Evolutionary conservation across 2,888 invertebrate genomes (phyloP).

Genomic region (Creontiades dilutus): DNA sequence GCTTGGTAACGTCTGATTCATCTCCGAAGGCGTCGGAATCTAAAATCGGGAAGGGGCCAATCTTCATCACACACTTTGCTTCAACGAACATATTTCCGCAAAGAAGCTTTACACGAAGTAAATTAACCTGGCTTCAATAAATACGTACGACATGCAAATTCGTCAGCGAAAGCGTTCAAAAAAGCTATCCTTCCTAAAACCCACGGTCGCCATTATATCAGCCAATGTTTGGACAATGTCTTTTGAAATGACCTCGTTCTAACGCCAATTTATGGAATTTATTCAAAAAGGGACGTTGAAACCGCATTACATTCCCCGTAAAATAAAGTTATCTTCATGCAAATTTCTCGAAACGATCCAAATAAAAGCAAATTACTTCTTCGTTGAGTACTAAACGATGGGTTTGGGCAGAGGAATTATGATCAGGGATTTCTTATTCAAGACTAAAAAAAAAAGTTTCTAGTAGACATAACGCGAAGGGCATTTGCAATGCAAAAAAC

Average conservation of each 20-base stretch:
- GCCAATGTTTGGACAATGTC: background rate
- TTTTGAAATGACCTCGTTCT: background rate
- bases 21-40: too few relatives aligned
- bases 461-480: background rate
- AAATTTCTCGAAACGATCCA: conserved; percentile 34
- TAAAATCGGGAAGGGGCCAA: too few relatives aligned
- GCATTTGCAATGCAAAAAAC: conserved; percentile 64
- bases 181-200: background rate
- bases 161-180: background rate
- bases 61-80: too few relatives aligned
- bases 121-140: background rate
- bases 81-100: too few relatives aligned
- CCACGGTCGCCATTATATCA: background rate
- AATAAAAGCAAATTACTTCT: conserved; percentile 68
- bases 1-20: too few relatives aligned
- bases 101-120: background rate
- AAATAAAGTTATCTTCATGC: conserved; percentile 55
- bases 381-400: conserved; percentile 61
- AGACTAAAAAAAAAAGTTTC: conserved; percentile 10
- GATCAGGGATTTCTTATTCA: conserved; percentile 50
- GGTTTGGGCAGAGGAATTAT: conserved; percentile 46
- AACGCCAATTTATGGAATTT: conserved; percentile 22
- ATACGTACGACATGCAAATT: background rate
- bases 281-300: conserved; percentile 59
- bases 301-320: background rate